phyloP scores from a whole-genome alignment of 1,140 invertebrate genomes.

The Ceratina calcarata region DNA sequence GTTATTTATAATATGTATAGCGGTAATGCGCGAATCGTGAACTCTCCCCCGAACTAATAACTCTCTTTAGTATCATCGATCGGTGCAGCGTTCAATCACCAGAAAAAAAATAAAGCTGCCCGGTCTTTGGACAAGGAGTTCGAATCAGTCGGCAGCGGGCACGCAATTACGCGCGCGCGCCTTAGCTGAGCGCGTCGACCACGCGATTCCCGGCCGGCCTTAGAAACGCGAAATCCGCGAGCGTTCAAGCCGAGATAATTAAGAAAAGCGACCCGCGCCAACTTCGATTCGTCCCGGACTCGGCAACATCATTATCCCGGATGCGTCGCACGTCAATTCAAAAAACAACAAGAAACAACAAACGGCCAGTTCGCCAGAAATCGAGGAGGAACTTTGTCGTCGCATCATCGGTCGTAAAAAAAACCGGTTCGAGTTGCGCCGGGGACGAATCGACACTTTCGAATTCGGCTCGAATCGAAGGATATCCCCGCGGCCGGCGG shows the following conservation, averaged over 20 bases:
- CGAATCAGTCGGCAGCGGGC: constrained; percentile 7
- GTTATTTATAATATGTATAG: constrained; percentile 28
- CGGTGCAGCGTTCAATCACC: constrained; percentile 57
- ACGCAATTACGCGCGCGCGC: constrained; percentile 20
- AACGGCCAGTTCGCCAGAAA: constrained; percentile 13
- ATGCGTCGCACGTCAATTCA: constrained; percentile 39
- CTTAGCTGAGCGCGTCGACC: constrained; percentile 11
- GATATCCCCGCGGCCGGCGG: constrained; percentile 9
- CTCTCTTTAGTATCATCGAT: constrained; percentile 57
- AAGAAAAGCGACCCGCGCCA: constrained; percentile 57
- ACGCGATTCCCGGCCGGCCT: too few species aligned
- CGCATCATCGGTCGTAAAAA: constrained; percentile 25
- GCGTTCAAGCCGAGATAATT: constrained; percentile 1
- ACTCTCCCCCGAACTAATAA: constrained; percentile 36
- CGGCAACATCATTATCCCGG: background rate
- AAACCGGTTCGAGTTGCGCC: constrained; percentile 21
- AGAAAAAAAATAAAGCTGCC: constrained; percentile 64
- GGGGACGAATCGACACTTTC: constrained; percentile 3
- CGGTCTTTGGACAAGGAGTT: constrained; percentile 58
- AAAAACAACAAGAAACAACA: constrained; percentile 41
- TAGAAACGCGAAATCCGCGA: background rate
- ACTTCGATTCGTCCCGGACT: constrained; percentile 31
- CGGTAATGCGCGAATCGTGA: constrained; percentile 43
- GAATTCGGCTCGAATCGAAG: constrained; percentile 4
- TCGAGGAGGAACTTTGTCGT: constrained; percentile 52